These are phyloP conservation scores for Ginglymostoma cirratum DNA, from an alignment of 2,113 vertebrate species.

Conservation along the genomic window DNA sequence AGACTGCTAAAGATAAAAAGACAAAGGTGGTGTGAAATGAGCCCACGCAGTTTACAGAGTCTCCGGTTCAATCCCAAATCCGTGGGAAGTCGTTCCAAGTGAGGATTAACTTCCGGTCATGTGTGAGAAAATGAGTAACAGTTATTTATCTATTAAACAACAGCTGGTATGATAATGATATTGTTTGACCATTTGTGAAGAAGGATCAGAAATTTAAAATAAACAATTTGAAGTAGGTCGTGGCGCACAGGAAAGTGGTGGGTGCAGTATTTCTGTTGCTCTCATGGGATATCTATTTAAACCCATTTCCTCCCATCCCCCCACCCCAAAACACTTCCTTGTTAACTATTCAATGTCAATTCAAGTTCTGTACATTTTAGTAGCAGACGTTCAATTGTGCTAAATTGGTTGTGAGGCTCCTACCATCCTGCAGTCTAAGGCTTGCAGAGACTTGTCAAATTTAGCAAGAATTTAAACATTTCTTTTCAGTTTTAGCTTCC, in stretches of 20 bases:
- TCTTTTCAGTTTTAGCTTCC: not conserved
- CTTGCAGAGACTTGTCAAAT: not conserved
- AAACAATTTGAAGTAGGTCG: not conserved
- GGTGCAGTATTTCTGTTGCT: not conserved
- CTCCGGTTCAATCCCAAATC: not conserved
- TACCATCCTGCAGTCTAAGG: not conserved
- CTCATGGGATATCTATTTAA: not conserved
- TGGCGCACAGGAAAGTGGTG: not conserved
- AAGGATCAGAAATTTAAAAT: not conserved
- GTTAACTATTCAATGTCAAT: not conserved
- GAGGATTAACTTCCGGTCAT: not conserved
- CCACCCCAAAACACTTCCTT: not conserved
- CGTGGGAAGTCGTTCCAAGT: not conserved
- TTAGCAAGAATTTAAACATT: not conserved
- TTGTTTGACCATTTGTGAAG: not conserved
- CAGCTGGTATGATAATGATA: not conserved
- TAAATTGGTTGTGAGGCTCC: not conserved
- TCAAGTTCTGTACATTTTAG: not conserved
- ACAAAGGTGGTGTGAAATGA: not conserved
- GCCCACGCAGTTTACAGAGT: not conserved
- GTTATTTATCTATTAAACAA: not conserved
- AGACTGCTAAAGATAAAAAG: not conserved
- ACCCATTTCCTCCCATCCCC: not conserved
- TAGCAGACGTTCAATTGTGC: not conserved
- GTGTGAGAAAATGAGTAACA: not conserved